These are phyloP conservation scores for Himalopsyche japonica DNA, from an alignment of 2,888 invertebrate genomes.

Conservation along the genomic window DNA sequence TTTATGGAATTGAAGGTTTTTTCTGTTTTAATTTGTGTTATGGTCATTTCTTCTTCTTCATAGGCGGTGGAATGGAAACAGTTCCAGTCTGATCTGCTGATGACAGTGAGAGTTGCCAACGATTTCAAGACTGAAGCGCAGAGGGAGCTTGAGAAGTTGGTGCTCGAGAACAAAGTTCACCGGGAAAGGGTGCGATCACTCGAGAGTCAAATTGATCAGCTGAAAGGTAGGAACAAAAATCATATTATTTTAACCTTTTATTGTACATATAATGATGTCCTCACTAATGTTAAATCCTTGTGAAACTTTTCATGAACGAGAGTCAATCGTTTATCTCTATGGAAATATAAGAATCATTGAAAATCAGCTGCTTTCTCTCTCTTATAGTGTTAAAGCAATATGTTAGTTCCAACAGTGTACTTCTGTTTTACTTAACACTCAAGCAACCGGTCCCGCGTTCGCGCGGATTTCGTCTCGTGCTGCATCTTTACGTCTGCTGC, in stretches of 20 bases:
- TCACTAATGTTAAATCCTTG: no score
- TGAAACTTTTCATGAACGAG: no score
- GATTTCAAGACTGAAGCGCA: constrained; percentile 96
- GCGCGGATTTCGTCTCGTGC: no score
- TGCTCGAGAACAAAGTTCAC: constrained; percentile 80
- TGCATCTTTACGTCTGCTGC: no score
- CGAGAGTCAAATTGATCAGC: constrained; percentile 79
- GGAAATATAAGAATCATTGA: no score
- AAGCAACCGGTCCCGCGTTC: no score
- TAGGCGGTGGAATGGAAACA: constrained; percentile 90
- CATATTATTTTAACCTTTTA: not conserved
- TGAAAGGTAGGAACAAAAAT: constrained; percentile 62
- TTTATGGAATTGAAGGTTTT: no score
- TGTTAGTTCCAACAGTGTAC: no score
- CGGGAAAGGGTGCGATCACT: constrained; percentile 76
- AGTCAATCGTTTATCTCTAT: no score
- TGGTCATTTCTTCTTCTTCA: not conserved
- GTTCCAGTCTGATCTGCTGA: constrained; percentile 89
- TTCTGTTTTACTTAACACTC: no score
- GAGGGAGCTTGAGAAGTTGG: constrained; percentile 77
- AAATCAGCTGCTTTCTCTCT: not conserved
- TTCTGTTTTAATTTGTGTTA: no score
- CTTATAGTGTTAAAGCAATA: not conserved
- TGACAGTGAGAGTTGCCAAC: constrained; percentile 93
- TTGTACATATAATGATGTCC: no score